Evolutionary conservation across 2,797 vertebrate species (phyloP), one percentile per base, ranked within the genome.

Genomic region (Merluccius polli): DNA sequence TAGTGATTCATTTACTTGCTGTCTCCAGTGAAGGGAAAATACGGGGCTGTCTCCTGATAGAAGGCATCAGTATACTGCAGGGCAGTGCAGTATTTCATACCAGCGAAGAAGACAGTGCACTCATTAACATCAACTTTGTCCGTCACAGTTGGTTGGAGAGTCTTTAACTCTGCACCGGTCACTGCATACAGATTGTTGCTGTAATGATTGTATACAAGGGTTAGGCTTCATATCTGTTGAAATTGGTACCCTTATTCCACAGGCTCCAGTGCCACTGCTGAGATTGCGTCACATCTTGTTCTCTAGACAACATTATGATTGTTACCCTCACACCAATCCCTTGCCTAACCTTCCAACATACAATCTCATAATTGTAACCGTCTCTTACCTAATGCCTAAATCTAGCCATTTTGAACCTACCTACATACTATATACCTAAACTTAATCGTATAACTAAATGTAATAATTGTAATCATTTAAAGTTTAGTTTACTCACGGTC

Each of bases 1-100:
- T 3, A 75, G 68, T 52, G 44, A 77, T 21, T 73, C 67, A 44
- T 91, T 92, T 73, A 98, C 98, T 92, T 95, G 87, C 93, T 95
- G 86, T 97, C 93, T 78, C 95, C 95, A 0, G 92, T 94, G 81
- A 98, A 90, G 10, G 96, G 96, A 80, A 94, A 95, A 87, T 94
- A 96, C 2, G 96, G 95, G 21, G 93, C 81, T 1, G 89, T 87
- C 21, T 94, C 91, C 11, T 88, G 87, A 78, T 79, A 88, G 82
- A 82, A 93, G 80, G 94, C 91, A 15, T 95, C 93, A 36, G 85
- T 86, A 77, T 96, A 96, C 63, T 87, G 78, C 16, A 94, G 77
- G 0, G 74, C 87, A 10, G 84, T 92, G 83, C 97, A 99, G 78
- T 91, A 93, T 75, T 93, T 92, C 81, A 97, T 88, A 71, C 97